Evolutionary conservation across 2,888 invertebrate species (phyloP).

Genomic region (Heliothis peltigera): DNA sequence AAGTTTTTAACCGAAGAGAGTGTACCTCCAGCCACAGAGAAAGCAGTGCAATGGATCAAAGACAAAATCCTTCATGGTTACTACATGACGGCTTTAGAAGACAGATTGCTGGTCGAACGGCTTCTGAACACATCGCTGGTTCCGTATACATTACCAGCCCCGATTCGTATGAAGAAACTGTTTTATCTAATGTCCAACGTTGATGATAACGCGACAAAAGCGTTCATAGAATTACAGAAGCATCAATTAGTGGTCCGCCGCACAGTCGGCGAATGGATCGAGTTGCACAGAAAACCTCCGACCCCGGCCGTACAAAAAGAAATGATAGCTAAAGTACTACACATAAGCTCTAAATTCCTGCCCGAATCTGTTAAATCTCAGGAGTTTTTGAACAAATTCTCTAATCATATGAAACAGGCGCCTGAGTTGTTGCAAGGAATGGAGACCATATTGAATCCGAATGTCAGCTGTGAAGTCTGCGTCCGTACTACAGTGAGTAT

Average conservation of each 20-base stretch:
- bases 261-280: conserved; percentile 96
- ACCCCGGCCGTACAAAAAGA: conserved; percentile 93
- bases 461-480: conserved; percentile 98
- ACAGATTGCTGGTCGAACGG: conserved; percentile 97
- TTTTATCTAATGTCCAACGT: conserved; percentile 97
- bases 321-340: conserved; percentile 91
- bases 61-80: conserved; percentile 98
- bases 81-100: conserved; percentile 96
- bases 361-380: conserved; percentile 98
- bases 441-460: conserved; percentile 96
- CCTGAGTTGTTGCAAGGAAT: conserved; percentile 92
- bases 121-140: conserved; percentile 98
- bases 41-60: conserved; percentile 98
- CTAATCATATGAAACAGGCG: conserved; percentile 94
- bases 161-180: conserved; percentile 97
- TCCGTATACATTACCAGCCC: conserved; percentile 96
- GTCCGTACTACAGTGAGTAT: conserved; percentile 95
- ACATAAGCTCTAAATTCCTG: conserved; percentile 93
- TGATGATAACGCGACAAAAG: conserved; percentile 98
- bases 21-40: conserved; percentile 95
- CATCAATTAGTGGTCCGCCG: conserved; percentile 96
- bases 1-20: conserved; percentile 95
- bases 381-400: conserved; percentile 96
- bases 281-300: conserved; percentile 93
- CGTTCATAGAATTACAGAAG: conserved; percentile 95